Base-by-base conservation (phyloP, 2,113 vertebrate species). In the Petroica traversi region DNA sequence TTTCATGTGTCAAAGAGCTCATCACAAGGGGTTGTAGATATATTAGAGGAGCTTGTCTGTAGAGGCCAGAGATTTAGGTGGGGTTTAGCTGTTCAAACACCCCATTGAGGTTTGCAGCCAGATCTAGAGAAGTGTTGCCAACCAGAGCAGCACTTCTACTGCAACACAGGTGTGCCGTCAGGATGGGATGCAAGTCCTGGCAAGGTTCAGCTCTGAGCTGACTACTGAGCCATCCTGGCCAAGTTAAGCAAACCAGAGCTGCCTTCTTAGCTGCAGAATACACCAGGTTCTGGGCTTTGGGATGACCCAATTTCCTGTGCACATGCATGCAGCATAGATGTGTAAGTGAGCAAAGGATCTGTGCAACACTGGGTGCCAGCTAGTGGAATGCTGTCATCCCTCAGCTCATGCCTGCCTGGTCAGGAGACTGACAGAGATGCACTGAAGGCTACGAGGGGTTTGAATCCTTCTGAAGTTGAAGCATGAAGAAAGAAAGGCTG, bases 281-380 rank as follows among this genome's bases (percentile, higher is more conserved):
- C 17, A 41, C 6, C 20, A 6, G 1, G 7, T 25, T 40, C 72
- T 81, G 68, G 41, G 38, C 49, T 86, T 58, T 58, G 51, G 19
- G 33, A 19, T 25, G 25, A 46, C 33, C 20, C 29, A 29, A 12
- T 58, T 71, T 49, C 74, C 51, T 73, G 11, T 29, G n/a, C 17
- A 26, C 23, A 15, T 2, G 4, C 16, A 40, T 5, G 9, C 61
- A 55, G 28, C 2, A 3, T 4, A 5, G 1, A 1, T 1, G 23
- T 46, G 40, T 20, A 28, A 91, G 58, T 22, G 19, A 14, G 17
- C 23, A 58, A 74, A 68, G 34, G 10, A 33, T 16, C n/a, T 25
- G 12, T 1, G 1, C 57, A 16, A 1, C n/a, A 45, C 48, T 18
- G 54, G 24, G 20, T 55, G 31, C 24, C 77, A 12, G 3, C 48